Evolutionary conservation across 2,888 invertebrate species (phyloP).

Genomic region (Brachylomia viminalis): DNA sequence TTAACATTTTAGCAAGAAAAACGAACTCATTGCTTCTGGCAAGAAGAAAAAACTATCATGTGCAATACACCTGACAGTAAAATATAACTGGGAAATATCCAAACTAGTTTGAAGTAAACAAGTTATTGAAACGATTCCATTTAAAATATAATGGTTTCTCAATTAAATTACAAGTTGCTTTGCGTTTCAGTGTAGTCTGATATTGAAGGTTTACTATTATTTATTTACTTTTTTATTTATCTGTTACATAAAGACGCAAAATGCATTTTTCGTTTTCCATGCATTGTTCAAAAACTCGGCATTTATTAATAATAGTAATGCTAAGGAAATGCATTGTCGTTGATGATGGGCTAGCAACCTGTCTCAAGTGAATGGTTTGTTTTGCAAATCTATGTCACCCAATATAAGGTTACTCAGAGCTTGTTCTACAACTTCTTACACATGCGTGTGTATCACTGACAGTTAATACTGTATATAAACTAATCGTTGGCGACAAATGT

Average conservation of each 20-base stretch:
- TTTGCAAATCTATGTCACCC: conserved; percentile 48
- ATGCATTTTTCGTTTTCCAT: background rate
- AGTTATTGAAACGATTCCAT: background rate
- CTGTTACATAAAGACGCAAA: background rate
- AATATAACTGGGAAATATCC: background rate
- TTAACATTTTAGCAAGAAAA: background rate
- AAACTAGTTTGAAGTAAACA: background rate
- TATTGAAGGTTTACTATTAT: background rate
- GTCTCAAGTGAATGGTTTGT: conserved; percentile 49
- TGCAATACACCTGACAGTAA: background rate
- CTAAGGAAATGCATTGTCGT: conserved; percentile 28
- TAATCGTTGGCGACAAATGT: conserved; percentile 18
- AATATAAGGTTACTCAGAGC: conserved; percentile 55
- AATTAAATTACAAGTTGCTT: conserved; percentile 19
- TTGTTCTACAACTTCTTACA: conserved; percentile 52
- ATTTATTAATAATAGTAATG: background rate
- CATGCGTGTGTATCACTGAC: conserved; percentile 54
- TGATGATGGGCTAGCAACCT: conserved; percentile 57
- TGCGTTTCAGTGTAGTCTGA: background rate
- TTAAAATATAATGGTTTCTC: conserved; percentile 1
- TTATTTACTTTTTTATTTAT: background rate
- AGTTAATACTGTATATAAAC: conserved; percentile 47
- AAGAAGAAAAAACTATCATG: background rate
- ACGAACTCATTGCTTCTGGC: too few relatives aligned
- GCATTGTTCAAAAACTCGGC: background rate